Conservation (phyloP, 2,797 vertebrate species). For the Aeoliscus strigatus region DNA sequence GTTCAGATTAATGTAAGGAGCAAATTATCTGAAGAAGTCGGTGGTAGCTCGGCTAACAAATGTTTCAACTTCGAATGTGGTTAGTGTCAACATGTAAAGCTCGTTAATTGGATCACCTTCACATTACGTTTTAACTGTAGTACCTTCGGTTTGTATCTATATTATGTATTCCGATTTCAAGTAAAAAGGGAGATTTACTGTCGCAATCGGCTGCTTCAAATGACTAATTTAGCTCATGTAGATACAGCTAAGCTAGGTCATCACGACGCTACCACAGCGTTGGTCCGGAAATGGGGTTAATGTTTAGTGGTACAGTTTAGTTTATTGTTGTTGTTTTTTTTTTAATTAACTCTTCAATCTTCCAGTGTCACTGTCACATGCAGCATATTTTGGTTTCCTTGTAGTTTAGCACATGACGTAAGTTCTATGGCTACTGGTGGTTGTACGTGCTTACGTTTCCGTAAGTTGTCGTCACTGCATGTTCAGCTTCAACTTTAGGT, state of each 20-base stretch:
- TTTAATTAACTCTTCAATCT: no score
- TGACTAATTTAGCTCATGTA: conserved; percentile 2
- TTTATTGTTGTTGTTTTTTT: background rate
- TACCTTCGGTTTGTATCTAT: fast-evolving
- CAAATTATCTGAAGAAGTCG: no score
- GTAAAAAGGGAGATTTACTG: background rate
- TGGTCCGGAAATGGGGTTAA: background rate
- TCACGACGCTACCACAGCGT: conserved; percentile 11
- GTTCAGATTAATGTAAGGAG: no score
- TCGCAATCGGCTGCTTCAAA: conserved; percentile 9
- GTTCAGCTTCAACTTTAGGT: no score
- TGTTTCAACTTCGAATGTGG: no score
- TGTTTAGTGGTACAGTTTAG: background rate
- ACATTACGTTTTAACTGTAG: background rate
- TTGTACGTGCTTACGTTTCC: no score
- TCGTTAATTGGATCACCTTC: background rate
- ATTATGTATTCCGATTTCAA: background rate
- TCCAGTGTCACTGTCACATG: background rate
- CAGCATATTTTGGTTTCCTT: no score
- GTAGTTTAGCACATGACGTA: no score
- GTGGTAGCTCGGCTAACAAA: no score
- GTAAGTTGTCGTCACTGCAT: no score
- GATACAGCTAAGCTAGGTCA: conserved; percentile 14
- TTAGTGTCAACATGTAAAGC: background rate
- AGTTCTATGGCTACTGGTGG: no score